Base-by-base conservation (phyloP, 2,888 invertebrate genomes). In the Zaprionus lineosus region DNA sequence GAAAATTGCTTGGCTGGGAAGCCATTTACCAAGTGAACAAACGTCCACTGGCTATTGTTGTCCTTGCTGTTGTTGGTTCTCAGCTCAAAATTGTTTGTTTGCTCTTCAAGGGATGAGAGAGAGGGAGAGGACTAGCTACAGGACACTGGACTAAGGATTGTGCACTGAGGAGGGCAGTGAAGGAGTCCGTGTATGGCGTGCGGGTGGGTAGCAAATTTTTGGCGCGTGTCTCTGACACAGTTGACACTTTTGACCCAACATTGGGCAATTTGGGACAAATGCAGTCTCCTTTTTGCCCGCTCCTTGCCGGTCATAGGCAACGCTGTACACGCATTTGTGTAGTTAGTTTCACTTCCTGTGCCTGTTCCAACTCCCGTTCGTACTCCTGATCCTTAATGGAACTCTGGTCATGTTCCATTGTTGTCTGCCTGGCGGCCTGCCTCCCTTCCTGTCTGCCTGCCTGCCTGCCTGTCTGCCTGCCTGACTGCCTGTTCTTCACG, bases 141-240 rank as follows among this genome's bases (percentile, higher is more conserved):
- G n/a, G n/a, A n/a, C n/a, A n/a, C n/a, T n/a, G n/a, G n/a, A n/a
- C n/a, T n/a, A n/a, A n/a, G n/a, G n/a, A n/a, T n/a, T n/a, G n/a
- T n/a, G n/a, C n/a, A n/a, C n/a, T n/a, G n/a, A n/a, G n/a, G n/a
- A n/a, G n/a, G n/a, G n/a, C n/a, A n/a, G n/a, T n/a, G n/a, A n/a
- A n/a, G n/a, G n/a, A n/a, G n/a, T n/a, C n/a, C n/a, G n/a, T n/a
- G n/a, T n/a, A n/a, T n/a, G n/a, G n/a, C n/a, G n/a, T n/a, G n/a
- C n/a, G n/a, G n/a, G n/a, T n/a, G n/a, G n/a, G n/a, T n/a, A 48
- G 69, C 70, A 77, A 70, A 67, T 77, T 75, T 64, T 65, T 57
- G 67, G 62, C 69, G 77, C 77, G 76, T 78, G 78, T 76, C 70
- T 69, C 41, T 66, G 66, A 70, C 66, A 65, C 67, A 78, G 74